Evolutionary conservation across 2,888 invertebrate genomes (phyloP).

Genomic region (Lasioglossum lativentre): DNA sequence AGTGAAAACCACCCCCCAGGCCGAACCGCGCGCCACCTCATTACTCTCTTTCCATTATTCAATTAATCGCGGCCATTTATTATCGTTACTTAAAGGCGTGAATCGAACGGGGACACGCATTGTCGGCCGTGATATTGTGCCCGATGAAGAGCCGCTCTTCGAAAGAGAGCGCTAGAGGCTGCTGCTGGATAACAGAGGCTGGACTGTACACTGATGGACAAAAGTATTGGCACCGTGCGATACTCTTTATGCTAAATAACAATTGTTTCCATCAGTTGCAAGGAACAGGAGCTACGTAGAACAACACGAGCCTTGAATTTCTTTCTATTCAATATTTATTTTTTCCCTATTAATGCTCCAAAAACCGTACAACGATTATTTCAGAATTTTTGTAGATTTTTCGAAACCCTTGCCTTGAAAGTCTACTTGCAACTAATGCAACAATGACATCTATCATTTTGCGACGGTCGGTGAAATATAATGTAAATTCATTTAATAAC

Average conservation of each 20-base stretch:
- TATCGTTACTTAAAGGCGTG: constrained; percentile 72
- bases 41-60: constrained; percentile 81
- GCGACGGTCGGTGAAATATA: neutral
- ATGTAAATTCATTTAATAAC: too few species aligned
- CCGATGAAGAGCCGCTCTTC: constrained; percentile 30
- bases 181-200: neutral
- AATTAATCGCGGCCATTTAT: constrained; percentile 81
- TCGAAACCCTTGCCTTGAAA: too few species aligned
- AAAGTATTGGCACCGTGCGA: neutral
- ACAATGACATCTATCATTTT: too few species aligned
- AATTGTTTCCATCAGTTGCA: neutral
- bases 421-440: too few species aligned
- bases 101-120: constrained; percentile 78
- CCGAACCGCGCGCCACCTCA: constrained; percentile 67
- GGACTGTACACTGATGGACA: neutral
- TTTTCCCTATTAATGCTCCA: neutral
- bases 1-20: constrained; percentile 56
- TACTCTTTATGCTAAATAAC: neutral
- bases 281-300: neutral
- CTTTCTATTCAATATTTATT: neutral
- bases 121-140: constrained; percentile 76
- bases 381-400: neutral
- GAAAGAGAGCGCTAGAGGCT: constrained; percentile 28
- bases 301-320: too few species aligned
- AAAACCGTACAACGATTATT: neutral